A percentile compares a stretch with the other conserved stretches of the same genome.
Conservation (phyloP, 1,140 invertebrate genomes). For the Dermatophagoides farinae region DNA sequence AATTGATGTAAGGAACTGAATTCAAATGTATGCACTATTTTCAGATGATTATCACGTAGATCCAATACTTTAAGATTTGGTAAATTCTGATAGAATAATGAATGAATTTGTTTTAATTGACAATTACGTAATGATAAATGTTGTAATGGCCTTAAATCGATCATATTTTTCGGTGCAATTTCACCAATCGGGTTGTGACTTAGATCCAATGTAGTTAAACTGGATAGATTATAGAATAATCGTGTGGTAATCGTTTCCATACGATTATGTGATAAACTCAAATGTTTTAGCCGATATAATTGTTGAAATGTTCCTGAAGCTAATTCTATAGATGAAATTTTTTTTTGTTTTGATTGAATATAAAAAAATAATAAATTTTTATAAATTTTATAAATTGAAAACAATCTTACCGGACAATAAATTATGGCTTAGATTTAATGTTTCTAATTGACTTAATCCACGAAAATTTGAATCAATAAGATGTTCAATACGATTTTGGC, state of each 20-base stretch:
- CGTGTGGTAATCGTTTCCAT: conserved; percentile 42
- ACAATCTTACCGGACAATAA: neutral
- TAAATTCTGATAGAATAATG: conserved; percentile 20
- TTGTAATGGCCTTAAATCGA: conserved; percentile 27
- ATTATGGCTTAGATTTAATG: neutral
- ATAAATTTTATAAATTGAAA: neutral
- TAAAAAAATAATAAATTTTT: neutral
- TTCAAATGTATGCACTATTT: conserved; percentile 27
- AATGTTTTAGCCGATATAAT: conserved; percentile 36
- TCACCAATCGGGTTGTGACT: conserved; percentile 48
- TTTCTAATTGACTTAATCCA: neutral
- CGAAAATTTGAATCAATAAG: conserved; percentile 3
- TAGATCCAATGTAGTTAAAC: conserved; percentile 43
- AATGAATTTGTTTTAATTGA: conserved; percentile 19
- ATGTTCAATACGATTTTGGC: conserved; percentile 28
- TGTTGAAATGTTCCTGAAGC: conserved; percentile 48
- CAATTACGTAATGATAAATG: conserved; percentile 39
- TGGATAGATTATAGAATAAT: conserved; percentile 43
- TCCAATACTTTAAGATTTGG: conserved; percentile 20
- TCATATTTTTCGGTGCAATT: conserved; percentile 37
- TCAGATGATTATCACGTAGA: conserved; percentile 43
- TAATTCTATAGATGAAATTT: conserved; percentile 20
- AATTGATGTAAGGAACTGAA: conserved; percentile 32
- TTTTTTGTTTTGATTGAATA: neutral
- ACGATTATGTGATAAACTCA: conserved; percentile 46